phyloP scores from a whole-genome alignment of 1,140 invertebrate species.

The Drosophila nikananu region DNA sequence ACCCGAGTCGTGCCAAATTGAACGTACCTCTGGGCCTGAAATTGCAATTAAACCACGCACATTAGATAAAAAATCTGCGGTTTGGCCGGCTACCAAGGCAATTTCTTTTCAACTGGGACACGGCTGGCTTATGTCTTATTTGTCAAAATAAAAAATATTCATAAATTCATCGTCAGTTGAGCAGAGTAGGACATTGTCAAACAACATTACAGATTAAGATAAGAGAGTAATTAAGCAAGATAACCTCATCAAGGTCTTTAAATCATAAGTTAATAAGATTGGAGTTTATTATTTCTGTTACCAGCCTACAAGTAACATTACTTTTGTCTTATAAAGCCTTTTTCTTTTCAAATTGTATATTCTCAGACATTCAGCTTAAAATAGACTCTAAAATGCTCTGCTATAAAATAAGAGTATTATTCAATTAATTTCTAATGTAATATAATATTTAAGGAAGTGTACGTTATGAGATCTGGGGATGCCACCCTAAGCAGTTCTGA shows the following conservation, averaged over 20 bases:
- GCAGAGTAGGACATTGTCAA: conserved; percentile 5
- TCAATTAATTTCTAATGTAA: neutral
- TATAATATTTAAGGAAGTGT: no score
- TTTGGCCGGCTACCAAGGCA: conserved; percentile 22
- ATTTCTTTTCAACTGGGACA: conserved; percentile 34
- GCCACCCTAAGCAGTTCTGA: neutral
- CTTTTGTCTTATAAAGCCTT: neutral
- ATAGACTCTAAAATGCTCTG: neutral
- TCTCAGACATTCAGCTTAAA: neutral
- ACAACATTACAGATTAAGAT: conserved; percentile 2
- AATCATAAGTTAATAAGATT: conserved; percentile 5
- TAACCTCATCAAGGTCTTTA: conserved; percentile 9
- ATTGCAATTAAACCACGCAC: conserved; percentile 52
- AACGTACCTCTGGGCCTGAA: conserved; percentile 27
- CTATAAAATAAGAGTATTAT: neutral
- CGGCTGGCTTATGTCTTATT: conserved; percentile 27
- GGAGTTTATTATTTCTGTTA: neutral
- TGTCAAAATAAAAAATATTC: conserved; percentile 26
- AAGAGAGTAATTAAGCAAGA: conserved; percentile 18
- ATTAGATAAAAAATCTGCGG: conserved; percentile 37
- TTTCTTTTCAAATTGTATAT: neutral
- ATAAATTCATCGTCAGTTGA: conserved; percentile 4
- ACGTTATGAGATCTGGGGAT: neutral
- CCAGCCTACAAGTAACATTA: neutral
- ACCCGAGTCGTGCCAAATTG: conserved; percentile 20